Evolutionary conservation across 2,888 invertebrate species (phyloP), one percentile per base, ranked within the genome.

Genomic region (Stomorhina lunata): DNA sequence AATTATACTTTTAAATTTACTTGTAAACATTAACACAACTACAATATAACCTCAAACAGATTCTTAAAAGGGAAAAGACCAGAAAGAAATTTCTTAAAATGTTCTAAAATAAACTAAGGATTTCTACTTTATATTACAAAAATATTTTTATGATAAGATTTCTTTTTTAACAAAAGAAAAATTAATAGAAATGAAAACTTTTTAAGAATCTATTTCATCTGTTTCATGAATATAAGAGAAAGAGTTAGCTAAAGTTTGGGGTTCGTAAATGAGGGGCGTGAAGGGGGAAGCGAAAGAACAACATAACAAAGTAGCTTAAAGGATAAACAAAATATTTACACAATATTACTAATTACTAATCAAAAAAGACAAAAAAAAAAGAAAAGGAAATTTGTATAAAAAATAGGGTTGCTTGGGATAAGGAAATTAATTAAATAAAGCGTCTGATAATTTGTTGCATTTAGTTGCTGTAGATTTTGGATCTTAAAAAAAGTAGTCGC

Each of bases 251-350:
- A 45, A 45, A 45, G 7, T 2, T 9, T 20, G 20, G 7, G 10
- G n/a, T n/a, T n/a, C n/a, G n/a, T n/a, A n/a, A 29, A 9, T 6
- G 4, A 40, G 45, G 10, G n/a, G n/a, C n/a, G n/a, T 43, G 57
- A 45, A 45, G 20, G 45, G 22, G 27, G 7, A 43, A 43, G 10
- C 17, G 29, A 15, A 2, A n/a, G 20, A 29, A 34, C 25, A n/a
- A 53, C 20, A 55, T 32, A 63, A 43, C 12, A 55, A 55, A 65
- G 12, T 17, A 55, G 12, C 32, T n/a, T 6, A 25, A 63, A 27
- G 29, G 20, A 32, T 17, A 57, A 57, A 66, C 15, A 57, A 57
- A 45, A 48, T 25, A 75, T 80, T 34, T 77, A 77, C 76, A 81
- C 65, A 81, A 65, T 53, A 50, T 57, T 48, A 66, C 22, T 48